Evolutionary conservation across 2,888 invertebrate species (phyloP).

Genomic region (Diloba caeruleocephala): DNA sequence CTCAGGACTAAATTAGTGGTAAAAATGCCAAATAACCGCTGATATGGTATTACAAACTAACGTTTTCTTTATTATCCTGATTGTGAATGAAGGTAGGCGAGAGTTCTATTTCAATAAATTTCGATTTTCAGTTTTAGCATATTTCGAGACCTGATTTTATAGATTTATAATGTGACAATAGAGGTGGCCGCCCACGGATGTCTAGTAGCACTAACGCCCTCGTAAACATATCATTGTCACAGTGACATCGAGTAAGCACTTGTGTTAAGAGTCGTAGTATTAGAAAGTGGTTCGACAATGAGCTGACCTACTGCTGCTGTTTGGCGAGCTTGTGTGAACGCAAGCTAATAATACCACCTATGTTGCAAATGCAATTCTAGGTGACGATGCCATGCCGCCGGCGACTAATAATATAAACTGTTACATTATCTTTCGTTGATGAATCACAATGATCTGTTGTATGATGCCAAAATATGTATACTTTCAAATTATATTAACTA

Average conservation of each 20-base stretch:
- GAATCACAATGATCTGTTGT: conserved; percentile 61
- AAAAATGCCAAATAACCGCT: too few relatives aligned
- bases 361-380: conserved; percentile 79
- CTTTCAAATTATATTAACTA: conserved; percentile 29
- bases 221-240: conserved; percentile 54
- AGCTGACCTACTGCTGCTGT: conserved; percentile 52
- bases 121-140: too few relatives aligned
- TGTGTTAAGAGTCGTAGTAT: conserved; percentile 50
- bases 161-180: conserved; percentile 1
- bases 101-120: too few relatives aligned
- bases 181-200: conserved; percentile 16
- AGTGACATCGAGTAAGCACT: conserved; percentile 59
- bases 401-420: conserved; percentile 65
- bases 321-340: conserved; percentile 62
- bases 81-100: too few relatives aligned
- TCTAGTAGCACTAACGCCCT: conserved; percentile 39
- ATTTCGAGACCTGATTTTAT: too few relatives aligned
- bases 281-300: conserved; percentile 61
- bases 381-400: conserved; percentile 69
- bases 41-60: too few relatives aligned
- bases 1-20: too few relatives aligned
- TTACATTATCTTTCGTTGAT: conserved; percentile 64
- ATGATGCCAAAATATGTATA: conserved; percentile 29
- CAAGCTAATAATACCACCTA: conserved; percentile 64
- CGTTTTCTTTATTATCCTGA: too few relatives aligned